Base-by-base conservation (phyloP, 1,140 invertebrate species). In the Plutomurus gul region DNA sequence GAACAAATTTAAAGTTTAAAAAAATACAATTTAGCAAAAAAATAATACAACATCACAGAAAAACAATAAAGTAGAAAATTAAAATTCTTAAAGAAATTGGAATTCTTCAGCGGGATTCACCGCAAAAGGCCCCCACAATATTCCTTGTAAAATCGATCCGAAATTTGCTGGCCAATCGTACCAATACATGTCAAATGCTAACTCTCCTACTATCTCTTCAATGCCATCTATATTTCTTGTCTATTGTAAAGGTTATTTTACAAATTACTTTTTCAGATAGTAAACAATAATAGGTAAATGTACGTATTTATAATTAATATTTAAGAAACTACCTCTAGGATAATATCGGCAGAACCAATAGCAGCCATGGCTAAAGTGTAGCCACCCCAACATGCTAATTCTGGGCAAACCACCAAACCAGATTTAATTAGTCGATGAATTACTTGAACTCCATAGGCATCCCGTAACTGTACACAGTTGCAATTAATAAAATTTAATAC, bases 151-250 rank as follows among this genome's bases (percentile, higher is more conserved):
- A 56, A 82, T 75, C 1, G 49, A 22, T 16, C 81, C 81, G 73
- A 78, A 82, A 43, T 82, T 82, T 4, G 60, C 78, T 22, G 81
- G 81, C 81, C 81, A 82, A 33, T 82, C 76, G 30, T 33, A 36
- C 81, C 81, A 82, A 40, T 80, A 80, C 20, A 22, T 43, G 13
- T 78, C 56, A 39, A 82, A 82, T 3, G 78, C 75, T 11, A 82
- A 11, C 71, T 82, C 81, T 1, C 60, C 81, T 40, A 82, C 56
- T 1, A 56, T 11, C 33, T 82, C 81, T 16, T 82, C 78, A 2
- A 82, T 36, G 13, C 39, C 20, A 20, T 60, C 20, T 8, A 80
- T 40, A 18, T 56, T 30, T 30, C 40, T 33, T 37, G 72, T 60
- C 81, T 82, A 22, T n/a, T 16, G 30, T 16, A n/a, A 5, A 65